Evolutionary conservation across 1,140 invertebrate species (phyloP), one percentile per base, ranked within the genome.

Genomic region (Penaeus indicus): DNA sequence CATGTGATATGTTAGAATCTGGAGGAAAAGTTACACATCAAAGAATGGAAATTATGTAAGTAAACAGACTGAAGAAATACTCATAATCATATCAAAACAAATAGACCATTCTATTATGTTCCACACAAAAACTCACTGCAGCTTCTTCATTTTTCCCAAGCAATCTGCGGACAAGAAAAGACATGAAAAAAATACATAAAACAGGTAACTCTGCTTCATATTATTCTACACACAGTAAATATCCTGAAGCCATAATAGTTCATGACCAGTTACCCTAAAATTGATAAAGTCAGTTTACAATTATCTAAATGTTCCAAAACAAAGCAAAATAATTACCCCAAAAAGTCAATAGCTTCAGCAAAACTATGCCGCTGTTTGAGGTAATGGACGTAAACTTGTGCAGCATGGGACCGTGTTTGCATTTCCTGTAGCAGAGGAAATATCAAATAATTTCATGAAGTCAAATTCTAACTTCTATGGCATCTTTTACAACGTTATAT

Each of bases 271-370:
- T 61, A 18, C 3, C 47, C 54, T 81, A 5, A 72, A 25, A 72
- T 22, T 32, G 25, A 72, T 72, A 21, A 27, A 22, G 69, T 16
- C 32, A 25, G 32, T 72, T n/a, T 72, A 1, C 25, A 25, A 18
- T 27, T 27, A 42, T 42, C 38, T 25, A 72, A 69, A 69, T 69
- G 3, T 27, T 32, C 8, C 27, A 54, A 47, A 85, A 19, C 19
- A 32, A 62, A 82, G 38, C 19, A 82, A 61, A 82, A 38, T 27
- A 75, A 64, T 85, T 80, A 89, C 88, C 88, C 42, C 0, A 85
- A 64, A 79, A 89, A 89, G 8, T 89, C 83, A 42, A 89, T 89
- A n/a, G 88, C 88, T 67, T 89, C 88, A 25, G 88, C 32, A 60
- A 78, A 81, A 38, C 85, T 84, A 79, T 84, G 38, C 25, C 88